Base-by-base conservation (phyloP, 2,797 vertebrate genomes). In the Australoheros facetus region DNA sequence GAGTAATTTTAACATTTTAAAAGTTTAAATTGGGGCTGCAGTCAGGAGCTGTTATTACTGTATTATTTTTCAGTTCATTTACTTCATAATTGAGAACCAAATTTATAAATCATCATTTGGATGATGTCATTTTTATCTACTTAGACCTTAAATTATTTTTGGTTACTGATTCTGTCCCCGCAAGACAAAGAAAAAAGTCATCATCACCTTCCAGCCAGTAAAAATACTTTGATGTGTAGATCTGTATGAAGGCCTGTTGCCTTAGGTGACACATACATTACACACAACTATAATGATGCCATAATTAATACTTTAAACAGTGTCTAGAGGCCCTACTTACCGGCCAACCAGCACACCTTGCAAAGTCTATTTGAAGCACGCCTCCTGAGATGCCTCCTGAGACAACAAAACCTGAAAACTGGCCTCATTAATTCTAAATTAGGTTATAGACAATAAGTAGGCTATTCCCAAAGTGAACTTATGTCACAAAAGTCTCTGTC, bases 351-450 rank as follows among this genome's bases (percentile, higher is more conserved):
- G 21, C 0, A 0, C 78, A 56, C 51, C 34, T 71, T 39, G 14
- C 32, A 75, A 75, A 88, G 66, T 83, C 30, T 85, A 5, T 79
- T 53, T 84, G 78, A 64, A 55, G 78, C 74, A 32, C 26, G n/a
- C n/a, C n/a, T n/a, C n/a, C n/a, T n/a, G n/a, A n/a, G n/a, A 77
- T 45, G 53, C 19, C 83, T 66, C 30, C 9, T 54, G 87, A 77
- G 87, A 90, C 37, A 60, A 75, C 62, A 79, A 85, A 87, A 81
- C 78, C 39, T 85, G 64, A 78, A 81, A 88, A 85, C 69, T 85
- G 89, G 59, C 90, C 92, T 90, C 82, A 81, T 93, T 91, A 89
- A 79, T 82, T 89, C 81, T 85, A 91, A 92, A 89, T 89, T 17
- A 87, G 86, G 87, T 81, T 84, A 54, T 21, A 75, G 48, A 84